Base-by-base conservation (phyloP, 2,797 vertebrate species). In the Alfaro cultratus region DNA sequence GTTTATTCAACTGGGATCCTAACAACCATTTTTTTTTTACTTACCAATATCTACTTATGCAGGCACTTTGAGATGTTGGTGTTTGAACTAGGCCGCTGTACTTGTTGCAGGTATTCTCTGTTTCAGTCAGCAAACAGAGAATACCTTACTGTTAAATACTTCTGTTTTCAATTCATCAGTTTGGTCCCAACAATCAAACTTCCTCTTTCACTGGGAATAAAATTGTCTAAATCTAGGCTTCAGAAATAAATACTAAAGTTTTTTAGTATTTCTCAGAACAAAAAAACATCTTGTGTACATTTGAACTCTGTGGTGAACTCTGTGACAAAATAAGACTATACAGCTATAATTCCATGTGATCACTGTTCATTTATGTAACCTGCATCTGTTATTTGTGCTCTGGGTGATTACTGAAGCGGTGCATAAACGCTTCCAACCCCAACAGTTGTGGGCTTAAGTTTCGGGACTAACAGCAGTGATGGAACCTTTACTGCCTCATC, bases 321-420 rank as follows among this genome's bases (percentile, higher is more conserved):
- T 26, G 8, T 53, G 70, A 60, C 77, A 76, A 57, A 51, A 51
- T 51, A 51, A 51, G 21, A 51, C 49, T 51, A 9, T 55, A n/a
- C 26, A 68, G 68, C 75, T 71, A 39, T 53, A 47, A 82, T 60
- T 67, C 45, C 74, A 64, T 34, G 34, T 82, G 79, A 67, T 29
- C 75, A 77, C 46, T 73, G 75, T 75, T 86, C 36, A 71, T 82
- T 85, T 85, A 83, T 55, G 51, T 55, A 55, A 89, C 62, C 36
- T 83, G 75, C 81, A 87, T 86, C 80, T 89, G 87, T 76, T 70
- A 15, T 29, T 73, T 74, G 43, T 45, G 21, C 71, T 75, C n/a
- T 68, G 41, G 73, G 39, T 78, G 77, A 83, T 86, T 70, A 75
- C 80, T 75, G 51, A 55, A 26, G 51, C 51, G 51, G 15, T n/a